These are phyloP conservation scores for Garrulus glandarius DNA, from an alignment of 2,797 vertebrate species.

Conservation along the genomic window DNA sequence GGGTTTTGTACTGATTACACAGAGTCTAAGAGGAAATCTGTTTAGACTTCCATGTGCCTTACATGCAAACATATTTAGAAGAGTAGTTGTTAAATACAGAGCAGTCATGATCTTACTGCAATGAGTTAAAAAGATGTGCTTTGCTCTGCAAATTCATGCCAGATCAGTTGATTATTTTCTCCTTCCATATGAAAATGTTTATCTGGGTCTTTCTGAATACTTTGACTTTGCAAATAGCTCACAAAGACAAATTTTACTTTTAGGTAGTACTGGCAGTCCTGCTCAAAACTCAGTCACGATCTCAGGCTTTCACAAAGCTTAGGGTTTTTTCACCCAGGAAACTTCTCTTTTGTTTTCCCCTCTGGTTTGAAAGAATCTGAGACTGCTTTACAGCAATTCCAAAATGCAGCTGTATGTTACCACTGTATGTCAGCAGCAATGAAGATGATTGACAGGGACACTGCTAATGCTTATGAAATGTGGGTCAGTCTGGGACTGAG, in stretches of 20 bases:
- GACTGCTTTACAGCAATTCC: not conserved
- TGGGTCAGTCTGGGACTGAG: not conserved
- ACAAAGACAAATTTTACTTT: not conserved
- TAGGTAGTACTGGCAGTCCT: not conserved
- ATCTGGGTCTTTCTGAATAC: not conserved
- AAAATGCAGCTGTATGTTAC: not conserved
- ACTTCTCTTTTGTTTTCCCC: not conserved
- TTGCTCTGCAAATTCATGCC: conserved; percentile 25
- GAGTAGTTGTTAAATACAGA: not conserved
- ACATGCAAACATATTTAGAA: not conserved
- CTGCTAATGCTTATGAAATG: not conserved
- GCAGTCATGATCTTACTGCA: not conserved
- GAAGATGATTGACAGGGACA: not conserved
- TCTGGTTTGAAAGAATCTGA: not conserved
- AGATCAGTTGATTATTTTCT: not conserved
- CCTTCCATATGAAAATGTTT: conserved; percentile 20
- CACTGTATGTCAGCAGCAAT: conserved; percentile 10
- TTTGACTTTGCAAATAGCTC: not conserved
- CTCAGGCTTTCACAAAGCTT: not conserved
- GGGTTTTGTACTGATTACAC: not conserved
- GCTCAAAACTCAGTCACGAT: not conserved
- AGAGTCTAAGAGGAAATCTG: not conserved
- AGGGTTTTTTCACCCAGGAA: not conserved
- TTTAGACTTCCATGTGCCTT: not conserved
- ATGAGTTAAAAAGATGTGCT: conserved; percentile 10